Conservation (phyloP, 2,113 vertebrate genomes). For the Acinonyx jubatus region DNA sequence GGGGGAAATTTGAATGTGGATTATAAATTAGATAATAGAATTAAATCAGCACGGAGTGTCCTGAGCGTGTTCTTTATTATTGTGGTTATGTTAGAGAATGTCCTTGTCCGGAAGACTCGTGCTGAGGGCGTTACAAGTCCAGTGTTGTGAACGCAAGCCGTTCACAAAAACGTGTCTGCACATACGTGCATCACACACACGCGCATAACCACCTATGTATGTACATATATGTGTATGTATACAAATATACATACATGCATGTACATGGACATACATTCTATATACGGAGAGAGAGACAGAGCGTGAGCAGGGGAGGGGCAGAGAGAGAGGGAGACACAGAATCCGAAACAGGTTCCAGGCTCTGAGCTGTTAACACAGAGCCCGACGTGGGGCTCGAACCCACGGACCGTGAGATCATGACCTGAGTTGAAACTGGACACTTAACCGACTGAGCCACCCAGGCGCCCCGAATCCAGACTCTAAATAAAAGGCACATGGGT, state of each 20-base stretch:
- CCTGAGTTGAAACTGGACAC: too few relatives aligned
- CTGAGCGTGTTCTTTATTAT: rapidly evolving
- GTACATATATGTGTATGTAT: rapidly evolving
- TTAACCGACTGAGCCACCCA: too few relatives aligned
- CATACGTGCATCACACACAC: too few relatives aligned
- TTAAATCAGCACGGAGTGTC: background rate
- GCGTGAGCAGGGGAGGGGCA: too few relatives aligned
- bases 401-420: too few relatives aligned
- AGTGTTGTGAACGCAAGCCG: too few relatives aligned
- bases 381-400: too few relatives aligned
- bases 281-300: too few relatives aligned
- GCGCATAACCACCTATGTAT: too few relatives aligned
- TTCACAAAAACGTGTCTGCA: background rate
- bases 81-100: background rate
- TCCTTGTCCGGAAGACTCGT: background rate
- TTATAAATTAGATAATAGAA: background rate
- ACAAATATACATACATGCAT: background rate
- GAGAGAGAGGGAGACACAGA: too few relatives aligned
- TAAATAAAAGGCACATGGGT: background rate
- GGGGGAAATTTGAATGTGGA: background rate
- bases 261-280: background rate
- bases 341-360: too few relatives aligned
- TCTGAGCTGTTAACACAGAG: too few relatives aligned
- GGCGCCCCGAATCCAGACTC: background rate
- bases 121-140: background rate